Evolutionary conservation across 2,888 invertebrate genomes (phyloP).

Genomic region (Gymnosoma rotundatum): DNA sequence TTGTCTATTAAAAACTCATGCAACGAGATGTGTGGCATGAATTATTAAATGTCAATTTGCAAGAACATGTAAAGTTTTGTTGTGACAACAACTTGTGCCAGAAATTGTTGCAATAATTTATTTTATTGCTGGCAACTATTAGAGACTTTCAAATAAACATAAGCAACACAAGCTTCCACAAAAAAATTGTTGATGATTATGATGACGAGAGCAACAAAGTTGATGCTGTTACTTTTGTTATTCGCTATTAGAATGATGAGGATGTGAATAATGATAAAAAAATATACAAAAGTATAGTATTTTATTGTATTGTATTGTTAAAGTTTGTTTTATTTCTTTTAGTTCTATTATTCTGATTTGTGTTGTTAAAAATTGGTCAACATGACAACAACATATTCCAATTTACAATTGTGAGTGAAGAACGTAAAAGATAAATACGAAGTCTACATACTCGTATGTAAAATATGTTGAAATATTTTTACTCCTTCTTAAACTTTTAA

Average conservation of each 20-base stretch:
- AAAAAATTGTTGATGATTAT: constrained; percentile 40
- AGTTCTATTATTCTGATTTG: constrained; percentile 62
- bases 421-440: background rate
- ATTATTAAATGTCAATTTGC: constrained; percentile 73
- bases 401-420: constrained; percentile 45
- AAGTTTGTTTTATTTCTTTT: constrained; percentile 49
- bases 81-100: constrained; percentile 69
- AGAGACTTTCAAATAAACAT: constrained; percentile 68
- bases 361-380: constrained; percentile 65
- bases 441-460: constrained; percentile 9
- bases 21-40: constrained; percentile 69
- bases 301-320: background rate
- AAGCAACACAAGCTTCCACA: constrained; percentile 55
- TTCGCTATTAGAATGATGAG: constrained; percentile 5
- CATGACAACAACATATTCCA: constrained; percentile 64
- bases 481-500: background rate
- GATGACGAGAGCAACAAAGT: background rate
- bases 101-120: constrained; percentile 70
- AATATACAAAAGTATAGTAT: constrained; percentile 39
- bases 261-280: constrained; percentile 21
- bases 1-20: constrained; percentile 62
- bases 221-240: constrained; percentile 8
- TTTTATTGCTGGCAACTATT: constrained; percentile 70
- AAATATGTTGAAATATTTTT: background rate
- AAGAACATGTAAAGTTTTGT: constrained; percentile 70